Percentiles rank a stretch among this genome's conserved stretches.
Evolutionary conservation across 1,140 invertebrate genomes (phyloP).

Genomic region (Ostrea edulis): DNA sequence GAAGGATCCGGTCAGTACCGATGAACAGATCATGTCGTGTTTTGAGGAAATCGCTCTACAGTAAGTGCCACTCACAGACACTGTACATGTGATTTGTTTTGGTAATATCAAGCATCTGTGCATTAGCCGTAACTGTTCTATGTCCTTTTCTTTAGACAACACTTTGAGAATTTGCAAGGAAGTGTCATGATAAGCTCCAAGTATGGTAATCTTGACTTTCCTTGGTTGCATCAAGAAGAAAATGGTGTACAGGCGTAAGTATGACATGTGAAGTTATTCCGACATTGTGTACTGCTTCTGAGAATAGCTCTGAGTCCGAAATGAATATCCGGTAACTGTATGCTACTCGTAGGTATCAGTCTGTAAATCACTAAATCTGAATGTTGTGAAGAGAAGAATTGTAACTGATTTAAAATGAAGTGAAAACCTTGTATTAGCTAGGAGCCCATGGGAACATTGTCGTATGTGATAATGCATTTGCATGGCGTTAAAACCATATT

Average conservation of each 20-base stretch:
- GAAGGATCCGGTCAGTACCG: conserved; percentile 68
- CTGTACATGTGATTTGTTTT: neutral
- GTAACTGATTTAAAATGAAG: too few relatives aligned
- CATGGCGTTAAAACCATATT: too few relatives aligned
- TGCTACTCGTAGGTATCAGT: too few relatives aligned
- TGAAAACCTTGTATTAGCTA: too few relatives aligned
- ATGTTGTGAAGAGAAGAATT: too few relatives aligned
- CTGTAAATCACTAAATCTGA: too few relatives aligned
- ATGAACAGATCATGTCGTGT: conserved; percentile 68
- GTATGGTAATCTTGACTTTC: conserved; percentile 55
- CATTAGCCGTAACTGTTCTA: neutral
- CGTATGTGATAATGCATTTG: too few relatives aligned
- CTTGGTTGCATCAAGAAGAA: conserved; percentile 33
- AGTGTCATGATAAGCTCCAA: conserved; percentile 66
- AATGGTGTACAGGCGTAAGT: neutral
- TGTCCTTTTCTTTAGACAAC: conserved; percentile 57
- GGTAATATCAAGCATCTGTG: neutral
- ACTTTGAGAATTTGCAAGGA: conserved; percentile 65
- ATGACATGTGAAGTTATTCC: neutral
- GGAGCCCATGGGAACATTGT: too few relatives aligned
- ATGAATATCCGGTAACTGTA: too few relatives aligned
- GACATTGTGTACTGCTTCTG: too few relatives aligned
- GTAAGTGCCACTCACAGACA: conserved; percentile 59
- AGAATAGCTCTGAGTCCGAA: too few relatives aligned
- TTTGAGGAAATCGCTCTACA: conserved; percentile 74